These are phyloP conservation scores for Drosophila peninsularis DNA, from an alignment of 2,888 invertebrate genomes.

Conservation along the genomic window DNA sequence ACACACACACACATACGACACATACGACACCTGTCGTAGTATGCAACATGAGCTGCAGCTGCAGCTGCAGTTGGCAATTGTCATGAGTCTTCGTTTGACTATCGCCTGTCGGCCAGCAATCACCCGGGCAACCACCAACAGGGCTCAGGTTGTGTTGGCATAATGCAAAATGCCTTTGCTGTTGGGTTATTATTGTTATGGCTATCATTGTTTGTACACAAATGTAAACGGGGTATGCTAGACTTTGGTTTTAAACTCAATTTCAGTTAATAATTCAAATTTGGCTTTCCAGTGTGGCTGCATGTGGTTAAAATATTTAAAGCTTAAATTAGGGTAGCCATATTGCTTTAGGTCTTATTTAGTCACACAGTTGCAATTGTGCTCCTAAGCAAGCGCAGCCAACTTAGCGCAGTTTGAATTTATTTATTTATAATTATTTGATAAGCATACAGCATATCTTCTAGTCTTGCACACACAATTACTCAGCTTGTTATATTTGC, in stretches of 20 bases:
- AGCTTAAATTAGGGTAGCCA: not conserved
- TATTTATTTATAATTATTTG: not conserved
- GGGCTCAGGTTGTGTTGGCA: slow-evolving; percentile 24
- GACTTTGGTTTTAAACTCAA: not conserved
- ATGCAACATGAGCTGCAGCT: slow-evolving; percentile 7
- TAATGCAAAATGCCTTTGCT: slow-evolving; percentile 48
- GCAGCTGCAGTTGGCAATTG: slow-evolving; percentile 55
- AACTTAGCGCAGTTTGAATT: not conserved
- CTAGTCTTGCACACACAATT: not conserved
- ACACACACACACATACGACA: slow-evolving; percentile 10
- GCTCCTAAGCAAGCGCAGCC: not conserved
- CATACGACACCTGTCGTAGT: slow-evolving; percentile 1
- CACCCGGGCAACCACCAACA: slow-evolving; percentile 62
- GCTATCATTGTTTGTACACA: slow-evolving; percentile 12
- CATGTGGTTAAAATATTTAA: not conserved
- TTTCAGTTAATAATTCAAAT: not conserved
- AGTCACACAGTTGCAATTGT: too few species aligned
- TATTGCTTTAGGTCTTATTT: too few species aligned
- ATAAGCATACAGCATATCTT: slow-evolving; percentile 4
- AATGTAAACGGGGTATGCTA: slow-evolving; percentile 6
- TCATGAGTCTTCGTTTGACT: slow-evolving; percentile 57
- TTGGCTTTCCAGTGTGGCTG: not conserved
- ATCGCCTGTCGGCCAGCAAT: slow-evolving; percentile 61
- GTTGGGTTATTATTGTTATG: slow-evolving; percentile 53
- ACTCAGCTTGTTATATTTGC: slow-evolving; percentile 27